Conservation (phyloP, 2,113 vertebrate genomes). For the Oxygymnocypris stewartii region DNA sequence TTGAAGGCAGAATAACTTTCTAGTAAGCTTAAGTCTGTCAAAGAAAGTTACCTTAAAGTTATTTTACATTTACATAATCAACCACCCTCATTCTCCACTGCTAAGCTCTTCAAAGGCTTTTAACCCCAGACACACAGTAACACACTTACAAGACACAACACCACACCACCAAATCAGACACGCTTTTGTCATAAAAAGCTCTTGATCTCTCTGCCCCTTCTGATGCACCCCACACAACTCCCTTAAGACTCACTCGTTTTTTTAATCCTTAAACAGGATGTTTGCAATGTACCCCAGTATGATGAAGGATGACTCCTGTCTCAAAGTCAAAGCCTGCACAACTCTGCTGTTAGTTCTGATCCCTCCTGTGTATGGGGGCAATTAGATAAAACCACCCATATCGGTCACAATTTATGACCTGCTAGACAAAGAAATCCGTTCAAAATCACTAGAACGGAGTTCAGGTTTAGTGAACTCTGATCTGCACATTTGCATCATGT, state of each 20-base stretch:
- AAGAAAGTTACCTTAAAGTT: not conserved
- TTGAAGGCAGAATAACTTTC: not conserved
- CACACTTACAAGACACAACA: not conserved
- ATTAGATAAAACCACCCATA: constrained; percentile 20
- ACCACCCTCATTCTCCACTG: not conserved
- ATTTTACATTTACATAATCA: constrained; percentile 23
- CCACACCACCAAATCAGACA: not conserved
- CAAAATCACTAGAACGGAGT: not conserved
- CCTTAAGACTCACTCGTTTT: not conserved
- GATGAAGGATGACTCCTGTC: constrained; percentile 2
- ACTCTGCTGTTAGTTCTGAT: not conserved
- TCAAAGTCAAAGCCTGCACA: constrained; percentile 17
- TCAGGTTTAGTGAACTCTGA: not conserved
- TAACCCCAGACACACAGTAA: constrained; percentile 10
- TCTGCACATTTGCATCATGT: not conserved
- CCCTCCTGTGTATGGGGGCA: constrained; percentile 16
- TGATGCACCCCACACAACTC: constrained; percentile 13
- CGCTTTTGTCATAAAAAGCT: not conserved
- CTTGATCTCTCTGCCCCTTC: constrained; percentile 13
- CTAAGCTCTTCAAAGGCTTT: not conserved
- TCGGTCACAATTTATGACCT: not conserved
- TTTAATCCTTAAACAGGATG: constrained; percentile 26
- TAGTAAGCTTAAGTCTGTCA: not conserved
- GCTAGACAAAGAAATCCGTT: not conserved
- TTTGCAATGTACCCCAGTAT: not conserved